A percentile compares a stretch with the other conserved stretches of the same genome.
phyloP scores from a whole-genome alignment of 2,888 invertebrate genomes.

The Rhogogaster chlorosoma region DNA sequence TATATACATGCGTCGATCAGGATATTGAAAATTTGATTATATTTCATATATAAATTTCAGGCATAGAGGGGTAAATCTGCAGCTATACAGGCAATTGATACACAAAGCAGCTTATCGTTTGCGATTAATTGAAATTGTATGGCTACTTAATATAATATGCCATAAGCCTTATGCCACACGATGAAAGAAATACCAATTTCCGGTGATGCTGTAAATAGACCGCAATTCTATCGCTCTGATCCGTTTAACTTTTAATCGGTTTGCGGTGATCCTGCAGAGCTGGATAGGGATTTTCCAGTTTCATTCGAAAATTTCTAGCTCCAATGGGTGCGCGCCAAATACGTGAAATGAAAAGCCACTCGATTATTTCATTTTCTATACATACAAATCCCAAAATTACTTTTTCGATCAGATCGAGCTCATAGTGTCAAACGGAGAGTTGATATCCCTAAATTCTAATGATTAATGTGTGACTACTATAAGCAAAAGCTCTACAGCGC shows the following conservation, averaged over 20 bases:
- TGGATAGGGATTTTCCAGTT: slow-evolving; percentile 20
- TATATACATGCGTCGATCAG: neutral
- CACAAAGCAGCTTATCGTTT: slow-evolving; percentile 39
- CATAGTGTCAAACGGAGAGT: neutral
- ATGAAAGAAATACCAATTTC: slow-evolving; percentile 50
- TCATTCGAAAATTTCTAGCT: slow-evolving; percentile 8
- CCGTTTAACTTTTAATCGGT: slow-evolving; percentile 53
- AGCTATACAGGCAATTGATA: slow-evolving; percentile 8
- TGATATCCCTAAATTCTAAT: neutral
- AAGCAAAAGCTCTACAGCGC: neutral
- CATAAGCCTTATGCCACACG: slow-evolving; percentile 13
- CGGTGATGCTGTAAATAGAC: slow-evolving; percentile 28
- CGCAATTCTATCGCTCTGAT: slow-evolving; percentile 43
- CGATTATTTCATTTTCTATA: slow-evolving; percentile 37
- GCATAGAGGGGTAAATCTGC: neutral
- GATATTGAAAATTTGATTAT: slow-evolving; percentile 23
- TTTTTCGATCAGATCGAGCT: neutral
- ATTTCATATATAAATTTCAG: neutral
- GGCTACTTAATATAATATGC: slow-evolving; percentile 46
- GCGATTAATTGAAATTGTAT: slow-evolving; percentile 36
- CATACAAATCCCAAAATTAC: slow-evolving; percentile 24
- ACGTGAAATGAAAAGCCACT: slow-evolving; percentile 42
- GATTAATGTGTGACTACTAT: neutral
- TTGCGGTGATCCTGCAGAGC: slow-evolving; percentile 48
- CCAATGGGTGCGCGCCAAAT: slow-evolving; percentile 26